A percentile compares a stretch with the other conserved stretches of the same genome.
These are phyloP conservation scores for Drosophila atroscutellata DNA, from an alignment of 2,888 invertebrate species.

Conservation along the genomic window DNA sequence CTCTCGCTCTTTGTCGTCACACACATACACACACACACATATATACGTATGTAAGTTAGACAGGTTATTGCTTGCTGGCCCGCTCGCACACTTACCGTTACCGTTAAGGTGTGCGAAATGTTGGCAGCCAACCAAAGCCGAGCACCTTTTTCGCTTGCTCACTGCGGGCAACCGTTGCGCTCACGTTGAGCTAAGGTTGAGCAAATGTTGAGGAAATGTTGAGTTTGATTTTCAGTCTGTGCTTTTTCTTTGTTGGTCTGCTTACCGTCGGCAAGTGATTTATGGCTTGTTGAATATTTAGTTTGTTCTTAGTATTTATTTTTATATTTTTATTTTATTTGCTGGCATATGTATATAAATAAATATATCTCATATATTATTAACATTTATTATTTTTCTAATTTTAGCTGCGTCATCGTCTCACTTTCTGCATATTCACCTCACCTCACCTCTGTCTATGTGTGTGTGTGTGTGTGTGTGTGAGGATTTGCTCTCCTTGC, in stretches of 20 bases:
- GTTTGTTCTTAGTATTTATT: constrained; percentile 11
- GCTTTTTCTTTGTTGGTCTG: constrained; percentile 26
- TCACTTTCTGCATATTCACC: constrained; percentile 71
- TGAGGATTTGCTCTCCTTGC: constrained; percentile 42
- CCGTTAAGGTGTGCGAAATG: constrained; percentile 83
- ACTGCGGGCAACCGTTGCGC: constrained; percentile 17
- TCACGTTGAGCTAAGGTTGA: constrained; percentile 6
- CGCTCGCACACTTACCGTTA: constrained; percentile 70
- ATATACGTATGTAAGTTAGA: constrained; percentile 40
- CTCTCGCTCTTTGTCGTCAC: constrained; percentile 55
- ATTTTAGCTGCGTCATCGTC: constrained; percentile 47
- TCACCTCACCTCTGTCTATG: constrained; percentile 43
- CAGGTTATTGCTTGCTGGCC: constrained; percentile 75
- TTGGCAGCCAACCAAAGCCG: constrained; percentile 84
- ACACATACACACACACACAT: constrained; percentile 22
- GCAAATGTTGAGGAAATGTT: constrained; percentile 10
- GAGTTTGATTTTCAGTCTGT: constrained; percentile 9
- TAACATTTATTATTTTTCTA: constrained; percentile 3
- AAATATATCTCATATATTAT: neutral
- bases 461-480: constrained; percentile 35
- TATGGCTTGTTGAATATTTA: constrained; percentile 29
- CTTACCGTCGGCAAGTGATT: constrained; percentile 76
- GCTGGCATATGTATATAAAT: neutral
- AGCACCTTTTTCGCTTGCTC: constrained; percentile 76
- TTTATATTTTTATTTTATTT: neutral